Base-by-base conservation (phyloP, 2,113 vertebrate genomes). In the Erpornis zantholeuca region DNA sequence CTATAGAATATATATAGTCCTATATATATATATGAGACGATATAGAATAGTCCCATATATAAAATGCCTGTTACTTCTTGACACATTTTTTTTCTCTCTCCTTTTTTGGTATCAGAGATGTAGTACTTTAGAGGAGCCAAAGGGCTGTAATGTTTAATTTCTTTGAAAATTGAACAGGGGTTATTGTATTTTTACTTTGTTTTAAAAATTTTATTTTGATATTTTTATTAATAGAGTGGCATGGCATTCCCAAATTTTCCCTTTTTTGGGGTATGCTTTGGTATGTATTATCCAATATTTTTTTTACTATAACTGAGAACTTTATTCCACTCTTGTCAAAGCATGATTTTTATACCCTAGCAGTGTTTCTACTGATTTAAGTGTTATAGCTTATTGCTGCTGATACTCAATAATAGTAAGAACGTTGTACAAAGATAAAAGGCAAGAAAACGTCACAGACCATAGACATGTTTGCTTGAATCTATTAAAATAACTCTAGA, bases 11-110 rank as follows among this genome's bases (percentile, higher is more conserved):
- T n/a, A n/a, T n/a, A n/a, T n/a, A n/a, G n/a, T n/a, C n/a, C n/a
- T n/a, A n/a, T n/a, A n/a, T n/a, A n/a, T n/a, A n/a, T n/a, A n/a
- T n/a, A n/a, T n/a, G n/a, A n/a, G n/a, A n/a, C n/a, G n/a, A n/a
- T n/a, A n/a, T n/a, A n/a, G n/a, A n/a, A n/a, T n/a, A n/a, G 14
- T 29, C 15, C 11, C 7, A 11, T 54, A 16, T 21, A 33, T 70
- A 54, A 84, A 91, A 78, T 49, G 7, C 13, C 12, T 72, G 12
- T 60, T 77, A 40, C 40, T 80, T 83, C 17, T 47, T 80, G 28
- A 53, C 7, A 15, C 1, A 2, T 20, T 44, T 25, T 29, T 68
- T 76, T 15, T 6, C 10, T 15, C 2, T 11, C 5, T 8, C 3
- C 0, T 9, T 12, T 38, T 59, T 66, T 72, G 11, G 1, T 64